These are phyloP conservation scores for Synanthedon vespiformis DNA, from an alignment of 2,888 invertebrate genomes.

Conservation along the genomic window DNA sequence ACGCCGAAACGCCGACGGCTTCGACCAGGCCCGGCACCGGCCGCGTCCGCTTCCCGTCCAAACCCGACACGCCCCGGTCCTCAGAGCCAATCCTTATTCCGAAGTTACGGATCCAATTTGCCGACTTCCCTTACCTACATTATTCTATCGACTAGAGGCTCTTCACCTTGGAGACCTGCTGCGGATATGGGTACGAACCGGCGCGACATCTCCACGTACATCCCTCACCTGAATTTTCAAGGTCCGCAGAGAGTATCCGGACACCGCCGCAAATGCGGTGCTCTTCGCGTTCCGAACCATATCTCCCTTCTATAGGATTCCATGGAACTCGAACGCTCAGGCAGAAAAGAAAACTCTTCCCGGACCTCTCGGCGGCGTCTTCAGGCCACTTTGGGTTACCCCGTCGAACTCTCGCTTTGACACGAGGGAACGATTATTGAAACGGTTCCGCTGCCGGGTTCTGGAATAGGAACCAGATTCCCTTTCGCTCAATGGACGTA, in stretches of 20 bases:
- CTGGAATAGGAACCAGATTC: neutral
- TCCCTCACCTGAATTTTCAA: neutral
- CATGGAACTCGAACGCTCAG: neutral
- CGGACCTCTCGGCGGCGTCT: neutral
- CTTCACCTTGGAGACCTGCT: conserved; percentile 1
- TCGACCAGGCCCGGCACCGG: conserved; percentile 1
- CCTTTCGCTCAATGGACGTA: neutral
- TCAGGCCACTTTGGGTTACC: neutral
- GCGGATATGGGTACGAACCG: neutral
- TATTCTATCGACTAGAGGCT: conserved; percentile 1
- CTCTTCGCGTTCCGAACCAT: neutral
- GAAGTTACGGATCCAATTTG: conserved; percentile 1
- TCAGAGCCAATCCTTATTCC: conserved; percentile 1
- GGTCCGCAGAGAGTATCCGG: neutral
- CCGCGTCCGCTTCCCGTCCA: conserved; percentile 1
- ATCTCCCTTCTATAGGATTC: neutral
- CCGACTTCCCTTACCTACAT: conserved; percentile 1
- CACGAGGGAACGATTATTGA: neutral
- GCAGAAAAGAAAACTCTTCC: neutral
- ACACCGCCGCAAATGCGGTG: neutral
- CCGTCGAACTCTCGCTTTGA: neutral
- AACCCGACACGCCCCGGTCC: conserved; percentile 1
- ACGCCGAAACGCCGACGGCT: neutral
- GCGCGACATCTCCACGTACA: neutral
- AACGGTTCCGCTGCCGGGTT: neutral